Conservation (phyloP, 1,140 invertebrate genomes). For the Galleria mellonella region DNA sequence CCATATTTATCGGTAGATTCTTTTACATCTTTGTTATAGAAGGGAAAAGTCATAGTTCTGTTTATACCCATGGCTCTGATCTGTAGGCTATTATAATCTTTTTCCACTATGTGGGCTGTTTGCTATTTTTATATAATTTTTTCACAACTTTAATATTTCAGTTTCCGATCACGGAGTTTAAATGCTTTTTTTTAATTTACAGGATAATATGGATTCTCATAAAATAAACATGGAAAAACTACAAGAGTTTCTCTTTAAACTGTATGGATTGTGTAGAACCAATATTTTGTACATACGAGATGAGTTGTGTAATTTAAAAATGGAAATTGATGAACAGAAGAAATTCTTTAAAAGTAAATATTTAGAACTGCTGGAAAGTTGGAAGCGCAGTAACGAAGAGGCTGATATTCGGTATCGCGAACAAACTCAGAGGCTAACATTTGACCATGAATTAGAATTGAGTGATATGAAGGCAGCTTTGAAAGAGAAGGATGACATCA, state of each 20-base stretch:
- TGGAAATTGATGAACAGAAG: constrained; percentile 70
- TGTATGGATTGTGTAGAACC: constrained; percentile 71
- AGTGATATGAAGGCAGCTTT: constrained; percentile 76
- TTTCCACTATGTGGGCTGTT: too few species aligned
- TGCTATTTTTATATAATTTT: too few species aligned
- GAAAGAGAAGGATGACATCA: constrained; percentile 74
- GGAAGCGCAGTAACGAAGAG: constrained; percentile 72
- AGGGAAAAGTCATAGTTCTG: too few species aligned
- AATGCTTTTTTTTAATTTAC: constrained; percentile 18
- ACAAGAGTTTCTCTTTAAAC: constrained; percentile 63
- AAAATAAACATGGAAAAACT: constrained; percentile 74
- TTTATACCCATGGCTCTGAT: too few species aligned
- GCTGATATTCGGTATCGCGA: constrained; percentile 74
- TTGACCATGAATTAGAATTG: constrained; percentile 81
- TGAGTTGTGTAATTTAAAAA: constrained; percentile 76
- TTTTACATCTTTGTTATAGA: too few species aligned
- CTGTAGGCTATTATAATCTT: too few species aligned
- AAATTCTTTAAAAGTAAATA: constrained; percentile 71
- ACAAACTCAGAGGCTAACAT: constrained; percentile 75
- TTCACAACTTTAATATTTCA: too few species aligned
- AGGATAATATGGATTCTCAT: constrained; percentile 77
- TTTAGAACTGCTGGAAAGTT: constrained; percentile 72
- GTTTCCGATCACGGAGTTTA: too few species aligned
- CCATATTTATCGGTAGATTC: too few species aligned
- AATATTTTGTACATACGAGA: constrained; percentile 76